phyloP scores from a whole-genome alignment of 92 coral and sea anemone species.

The Epizoanthus illoricatus region DNA sequence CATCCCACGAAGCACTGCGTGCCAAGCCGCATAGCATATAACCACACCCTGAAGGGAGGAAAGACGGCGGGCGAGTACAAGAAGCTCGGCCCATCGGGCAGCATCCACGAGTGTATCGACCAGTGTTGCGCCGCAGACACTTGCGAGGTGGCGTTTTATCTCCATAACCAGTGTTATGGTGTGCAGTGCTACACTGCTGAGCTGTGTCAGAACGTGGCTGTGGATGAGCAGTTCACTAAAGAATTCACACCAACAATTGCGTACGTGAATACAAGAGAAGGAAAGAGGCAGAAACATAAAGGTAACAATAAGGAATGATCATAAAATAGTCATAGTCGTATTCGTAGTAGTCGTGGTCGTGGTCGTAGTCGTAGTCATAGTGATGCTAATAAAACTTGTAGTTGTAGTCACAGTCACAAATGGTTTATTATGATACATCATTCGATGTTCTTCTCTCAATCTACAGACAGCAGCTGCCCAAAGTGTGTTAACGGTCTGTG shows the following conservation, averaged over 20 bases:
- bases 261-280: slow-evolving; percentile 81
- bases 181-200: slow-evolving; percentile 94
- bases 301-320: slow-evolving; percentile 37
- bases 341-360: background rate
- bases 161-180: slow-evolving; percentile 76
- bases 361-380: background rate
- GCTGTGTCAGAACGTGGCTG: slow-evolving; percentile 81
- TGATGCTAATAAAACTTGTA: background rate
- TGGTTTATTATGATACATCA: background rate
- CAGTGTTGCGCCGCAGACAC: slow-evolving; percentile 76
- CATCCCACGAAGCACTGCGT: slow-evolving; percentile 60
- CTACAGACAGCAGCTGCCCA: slow-evolving; percentile 68
- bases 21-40: slow-evolving; percentile 89
- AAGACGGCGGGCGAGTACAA: slow-evolving; percentile 82
- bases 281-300: slow-evolving; percentile 72
- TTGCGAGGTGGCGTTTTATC: slow-evolving; percentile 86
- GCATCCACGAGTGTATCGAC: slow-evolving; percentile 86
- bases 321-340: background rate
- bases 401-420: too few relatives aligned
- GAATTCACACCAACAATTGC: slow-evolving; percentile 76
- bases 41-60: slow-evolving; percentile 89
- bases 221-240: slow-evolving; percentile 51
- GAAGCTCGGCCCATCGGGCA: slow-evolving; percentile 76
- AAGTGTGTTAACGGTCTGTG: slow-evolving; percentile 83
- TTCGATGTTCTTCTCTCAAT: background rate